A percentile compares a stretch with the other conserved stretches of the same genome.
Conservation (phyloP, 2,888 invertebrate species). For the Patella depressa region DNA sequence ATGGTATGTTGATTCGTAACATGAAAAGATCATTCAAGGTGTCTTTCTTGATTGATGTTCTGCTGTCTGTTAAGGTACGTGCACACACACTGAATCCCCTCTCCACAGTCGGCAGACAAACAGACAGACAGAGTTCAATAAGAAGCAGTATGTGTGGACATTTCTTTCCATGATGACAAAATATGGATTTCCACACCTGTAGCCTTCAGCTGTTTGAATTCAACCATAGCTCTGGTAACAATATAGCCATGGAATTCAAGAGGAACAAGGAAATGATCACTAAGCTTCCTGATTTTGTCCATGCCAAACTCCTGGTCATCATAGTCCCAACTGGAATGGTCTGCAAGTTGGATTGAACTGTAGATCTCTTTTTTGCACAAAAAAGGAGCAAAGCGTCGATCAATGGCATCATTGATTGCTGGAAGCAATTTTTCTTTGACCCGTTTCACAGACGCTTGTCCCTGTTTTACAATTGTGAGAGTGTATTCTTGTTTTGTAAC, state of each 20-base stretch:
- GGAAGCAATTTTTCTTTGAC: background rate
- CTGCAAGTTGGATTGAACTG: background rate
- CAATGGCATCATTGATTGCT: background rate
- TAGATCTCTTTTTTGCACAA: background rate
- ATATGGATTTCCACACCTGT: background rate
- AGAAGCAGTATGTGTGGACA: background rate
- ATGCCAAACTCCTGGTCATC: background rate
- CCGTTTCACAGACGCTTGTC: background rate
- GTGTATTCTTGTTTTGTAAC: background rate
- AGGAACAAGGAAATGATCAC: background rate
- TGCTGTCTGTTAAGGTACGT: background rate
- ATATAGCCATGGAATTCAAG: background rate
- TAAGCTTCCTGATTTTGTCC: constrained; percentile 6
- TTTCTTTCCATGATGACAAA: background rate
- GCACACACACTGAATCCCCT: background rate
- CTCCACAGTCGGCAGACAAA: too few species aligned
- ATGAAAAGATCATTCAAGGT: background rate
- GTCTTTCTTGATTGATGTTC: background rate
- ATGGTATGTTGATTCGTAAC: background rate
- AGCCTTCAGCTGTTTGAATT: too few species aligned
- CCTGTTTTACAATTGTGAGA: background rate
- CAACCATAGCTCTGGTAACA: background rate
- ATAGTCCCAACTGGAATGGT: background rate
- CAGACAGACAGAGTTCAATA: constrained; percentile 7
- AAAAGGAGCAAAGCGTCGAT: background rate